Evolutionary conservation across 2,797 vertebrate species (phyloP).

Genomic region (Sparus aurata): DNA sequence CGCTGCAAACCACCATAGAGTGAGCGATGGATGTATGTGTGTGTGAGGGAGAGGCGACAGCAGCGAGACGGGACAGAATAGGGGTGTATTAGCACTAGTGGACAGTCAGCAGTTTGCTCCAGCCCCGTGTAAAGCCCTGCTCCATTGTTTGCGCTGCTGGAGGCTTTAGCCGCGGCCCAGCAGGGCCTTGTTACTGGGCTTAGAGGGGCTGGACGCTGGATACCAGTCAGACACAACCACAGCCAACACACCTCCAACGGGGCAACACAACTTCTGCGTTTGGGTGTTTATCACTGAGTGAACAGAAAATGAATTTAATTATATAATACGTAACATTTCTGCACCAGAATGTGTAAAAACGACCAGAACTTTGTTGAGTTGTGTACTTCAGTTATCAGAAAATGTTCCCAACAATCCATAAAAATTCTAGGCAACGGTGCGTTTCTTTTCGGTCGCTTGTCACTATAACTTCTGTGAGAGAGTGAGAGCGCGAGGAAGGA

Average conservation of each 20-base stretch:
- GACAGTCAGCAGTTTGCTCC: slow-evolving; percentile 88
- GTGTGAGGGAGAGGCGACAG: slow-evolving; percentile 54
- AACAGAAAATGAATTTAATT: slow-evolving; percentile 4
- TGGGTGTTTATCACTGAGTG: neutral
- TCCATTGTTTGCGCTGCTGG: slow-evolving; percentile 79
- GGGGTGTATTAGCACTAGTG: slow-evolving; percentile 77
- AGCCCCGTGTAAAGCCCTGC: slow-evolving; percentile 79
- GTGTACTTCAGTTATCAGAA: too few species aligned
- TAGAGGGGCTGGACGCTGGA: slow-evolving; percentile 79
- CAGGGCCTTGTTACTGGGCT: slow-evolving; percentile 84
- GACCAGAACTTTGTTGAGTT: too few species aligned
- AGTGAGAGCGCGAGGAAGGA: too few species aligned
- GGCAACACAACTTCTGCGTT: slow-evolving; percentile 30
- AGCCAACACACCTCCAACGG: slow-evolving; percentile 37
- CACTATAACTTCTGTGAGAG: too few species aligned
- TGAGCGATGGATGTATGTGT: slow-evolving; percentile 18
- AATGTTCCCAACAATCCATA: too few species aligned
- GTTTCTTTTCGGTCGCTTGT: too few species aligned
- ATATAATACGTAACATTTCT: too few species aligned
- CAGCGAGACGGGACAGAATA: slow-evolving; percentile 77
- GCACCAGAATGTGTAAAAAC: too few species aligned
- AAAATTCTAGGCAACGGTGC: too few species aligned
- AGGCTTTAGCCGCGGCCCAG: slow-evolving; percentile 80
- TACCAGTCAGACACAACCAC: slow-evolving; percentile 73
- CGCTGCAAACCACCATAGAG: slow-evolving; percentile 23